These are phyloP conservation scores for Sylvilagus bachmani DNA, from an alignment of 2,113 vertebrate species.

Conservation along the genomic window DNA sequence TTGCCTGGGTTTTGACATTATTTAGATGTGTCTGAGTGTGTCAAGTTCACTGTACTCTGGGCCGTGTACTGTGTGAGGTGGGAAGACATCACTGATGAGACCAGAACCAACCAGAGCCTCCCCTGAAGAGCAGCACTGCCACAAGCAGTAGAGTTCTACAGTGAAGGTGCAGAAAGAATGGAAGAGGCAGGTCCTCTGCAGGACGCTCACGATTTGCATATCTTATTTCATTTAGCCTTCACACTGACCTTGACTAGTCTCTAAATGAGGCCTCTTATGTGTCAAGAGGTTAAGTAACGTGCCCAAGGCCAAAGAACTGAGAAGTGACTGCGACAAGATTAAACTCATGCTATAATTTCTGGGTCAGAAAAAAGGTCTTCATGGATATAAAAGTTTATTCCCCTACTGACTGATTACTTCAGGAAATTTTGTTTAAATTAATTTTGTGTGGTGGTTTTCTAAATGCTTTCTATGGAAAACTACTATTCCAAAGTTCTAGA, in stretches of 20 bases:
- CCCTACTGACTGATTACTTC: neutral
- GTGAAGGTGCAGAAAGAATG: neutral
- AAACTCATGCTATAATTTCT: conserved; percentile 55
- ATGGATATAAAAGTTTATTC: neutral
- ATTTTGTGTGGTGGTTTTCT: conserved; percentile 48
- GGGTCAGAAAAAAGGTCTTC: neutral
- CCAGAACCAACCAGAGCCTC: neutral
- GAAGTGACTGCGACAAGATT: conserved; percentile 16
- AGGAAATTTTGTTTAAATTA: conserved; percentile 48
- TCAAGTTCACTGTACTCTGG: neutral
- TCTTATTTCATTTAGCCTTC: neutral
- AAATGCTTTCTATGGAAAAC: conserved; percentile 51
- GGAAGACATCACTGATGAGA: neutral
- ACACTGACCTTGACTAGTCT: neutral
- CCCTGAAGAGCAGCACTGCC: neutral
- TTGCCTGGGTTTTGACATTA: neutral
- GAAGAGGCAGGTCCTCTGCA: neutral
- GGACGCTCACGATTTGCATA: neutral
- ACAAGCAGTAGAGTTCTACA: neutral
- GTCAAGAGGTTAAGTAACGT: conserved; percentile 51
- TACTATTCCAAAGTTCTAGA: neutral
- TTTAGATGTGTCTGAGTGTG: neutral
- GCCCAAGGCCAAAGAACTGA: conserved; percentile 3
- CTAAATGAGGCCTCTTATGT: neutral
- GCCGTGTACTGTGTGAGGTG: neutral